Evolutionary conservation across 1,140 invertebrate genomes (phyloP), one percentile per base, ranked within the genome.

Genomic region (Drosophila sechellia): DNA sequence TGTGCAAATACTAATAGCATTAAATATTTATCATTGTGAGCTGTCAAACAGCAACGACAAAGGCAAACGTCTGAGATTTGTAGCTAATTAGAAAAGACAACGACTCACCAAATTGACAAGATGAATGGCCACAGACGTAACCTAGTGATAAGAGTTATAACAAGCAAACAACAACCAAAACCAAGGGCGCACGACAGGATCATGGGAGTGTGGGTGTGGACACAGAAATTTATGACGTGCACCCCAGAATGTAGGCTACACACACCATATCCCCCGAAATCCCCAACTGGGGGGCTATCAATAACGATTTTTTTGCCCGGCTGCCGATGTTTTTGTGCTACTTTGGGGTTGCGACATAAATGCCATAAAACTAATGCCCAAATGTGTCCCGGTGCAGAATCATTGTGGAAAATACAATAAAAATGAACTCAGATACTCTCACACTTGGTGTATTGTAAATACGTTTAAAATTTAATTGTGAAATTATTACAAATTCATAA

Each of bases 281-380:
- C 31, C 34, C 58, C 58, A 35, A 43, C 59, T 39, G 15, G 45
- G 40, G 54, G 43, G 55, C 69, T 65, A 87, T 87, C 83, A 87
- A 86, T 86, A 89, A 89, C 52, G 50, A 71, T 70, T 71, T 70
- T 69, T 69, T 70, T 56, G 43, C 50, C 20, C 27, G 45, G 43
- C 25, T 40, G 12, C n/a, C 22, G 35, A 34, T 54, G 45, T 70
- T 70, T 56, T 69, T 48, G 34, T 39, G 66, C 25, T 55, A 45
- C 50, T 52, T 58, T 56, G 53, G 35, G 78, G 53, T 48, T 77
- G 77, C 34, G 65, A 64, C 76, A 84, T 49, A 84, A 83, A 68
- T 77, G 72, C 70, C 83, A 87, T 86, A 87, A 83, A 86, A 89
- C 84, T 83, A 87, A 86, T 76, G 79, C 83, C 60, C 59, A 71